These are phyloP conservation scores for Drosophila mercatorum DNA, from an alignment of 2,888 invertebrate species.

Conservation along the genomic window DNA sequence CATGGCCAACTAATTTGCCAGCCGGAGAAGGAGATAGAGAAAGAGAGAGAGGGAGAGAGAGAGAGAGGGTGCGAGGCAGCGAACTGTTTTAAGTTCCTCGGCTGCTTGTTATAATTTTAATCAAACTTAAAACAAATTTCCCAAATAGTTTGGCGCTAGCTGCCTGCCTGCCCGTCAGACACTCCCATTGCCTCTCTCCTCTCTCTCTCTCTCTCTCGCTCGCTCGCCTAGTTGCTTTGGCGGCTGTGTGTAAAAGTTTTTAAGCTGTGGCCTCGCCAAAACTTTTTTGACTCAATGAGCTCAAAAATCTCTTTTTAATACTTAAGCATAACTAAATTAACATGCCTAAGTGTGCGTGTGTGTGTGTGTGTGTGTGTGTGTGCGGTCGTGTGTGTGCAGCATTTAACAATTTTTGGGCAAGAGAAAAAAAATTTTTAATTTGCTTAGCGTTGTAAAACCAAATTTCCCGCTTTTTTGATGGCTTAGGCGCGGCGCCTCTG, in stretches of 20 bases:
- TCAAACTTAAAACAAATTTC: constrained; percentile 69
- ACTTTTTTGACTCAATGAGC: constrained; percentile 77
- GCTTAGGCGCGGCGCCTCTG: constrained; percentile 3
- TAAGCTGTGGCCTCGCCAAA: constrained; percentile 63
- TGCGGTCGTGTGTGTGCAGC: constrained; percentile 14
- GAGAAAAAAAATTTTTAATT: constrained; percentile 66
- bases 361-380: constrained; percentile 12
- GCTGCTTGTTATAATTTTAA: constrained; percentile 65
- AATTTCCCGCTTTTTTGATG: constrained; percentile 51
- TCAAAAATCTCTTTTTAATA: constrained; percentile 80
- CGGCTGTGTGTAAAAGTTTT: constrained; percentile 48
- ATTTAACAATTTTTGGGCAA: constrained; percentile 42
- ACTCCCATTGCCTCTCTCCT: neutral
- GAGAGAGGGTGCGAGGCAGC: neutral
- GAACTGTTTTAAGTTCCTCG: constrained; percentile 22
- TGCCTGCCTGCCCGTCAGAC: constrained; percentile 22
- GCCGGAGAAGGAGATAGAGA: neutral
- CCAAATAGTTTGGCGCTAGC: constrained; percentile 57
- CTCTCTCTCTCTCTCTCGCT: neutral
- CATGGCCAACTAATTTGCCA: constrained; percentile 49
- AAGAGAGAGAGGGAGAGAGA: neutral
- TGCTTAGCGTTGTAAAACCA: constrained; percentile 53
- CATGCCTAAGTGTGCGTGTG: constrained; percentile 47
- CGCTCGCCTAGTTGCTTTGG: constrained; percentile 15
- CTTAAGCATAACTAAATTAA: constrained; percentile 79